These are phyloP conservation scores for Euplagia quadripunctaria DNA, from an alignment of 2,888 invertebrate genomes.

Conservation along the genomic window DNA sequence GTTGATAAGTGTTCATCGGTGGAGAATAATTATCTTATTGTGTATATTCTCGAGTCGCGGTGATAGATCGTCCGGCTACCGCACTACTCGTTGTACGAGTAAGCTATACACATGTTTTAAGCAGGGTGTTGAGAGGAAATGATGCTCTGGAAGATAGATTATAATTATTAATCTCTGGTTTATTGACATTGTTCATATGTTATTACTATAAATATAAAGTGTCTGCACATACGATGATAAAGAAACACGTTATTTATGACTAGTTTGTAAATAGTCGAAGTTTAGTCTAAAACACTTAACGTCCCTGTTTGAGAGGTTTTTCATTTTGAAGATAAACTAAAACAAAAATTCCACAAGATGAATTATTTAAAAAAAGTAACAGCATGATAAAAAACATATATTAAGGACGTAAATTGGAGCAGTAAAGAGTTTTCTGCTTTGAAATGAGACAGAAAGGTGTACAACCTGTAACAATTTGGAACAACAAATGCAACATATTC, in stretches of 20 bases:
- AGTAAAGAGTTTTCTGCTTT: too few species aligned
- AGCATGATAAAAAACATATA: too few species aligned
- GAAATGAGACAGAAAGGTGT: not conserved
- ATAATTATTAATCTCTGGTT: not conserved
- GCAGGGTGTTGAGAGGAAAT: conserved; percentile 7
- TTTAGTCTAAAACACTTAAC: too few species aligned
- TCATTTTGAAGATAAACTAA: too few species aligned
- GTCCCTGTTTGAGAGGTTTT: too few species aligned
- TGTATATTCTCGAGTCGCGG: conserved; percentile 17
- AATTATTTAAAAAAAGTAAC: too few species aligned
- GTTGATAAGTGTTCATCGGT: conserved; percentile 42
- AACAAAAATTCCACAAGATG: too few species aligned
- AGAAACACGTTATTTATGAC: too few species aligned
- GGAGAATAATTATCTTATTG: conserved; percentile 49
- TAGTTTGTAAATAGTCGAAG: too few species aligned
- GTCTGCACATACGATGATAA: not conserved
- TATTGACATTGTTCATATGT: not conserved
- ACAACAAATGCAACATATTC: conserved; percentile 1
- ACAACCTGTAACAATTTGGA: not conserved
- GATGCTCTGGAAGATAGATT: conserved; percentile 16
- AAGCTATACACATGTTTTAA: conserved; percentile 1
- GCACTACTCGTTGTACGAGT: conserved; percentile 14
- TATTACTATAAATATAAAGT: not conserved
- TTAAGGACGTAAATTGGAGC: too few species aligned
- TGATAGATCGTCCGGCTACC: conserved; percentile 42